Percentiles rank a stretch among this genome's conserved stretches.
Conservation (phyloP, 2,113 vertebrate species). For the Xiphorhynchus elegans region DNA sequence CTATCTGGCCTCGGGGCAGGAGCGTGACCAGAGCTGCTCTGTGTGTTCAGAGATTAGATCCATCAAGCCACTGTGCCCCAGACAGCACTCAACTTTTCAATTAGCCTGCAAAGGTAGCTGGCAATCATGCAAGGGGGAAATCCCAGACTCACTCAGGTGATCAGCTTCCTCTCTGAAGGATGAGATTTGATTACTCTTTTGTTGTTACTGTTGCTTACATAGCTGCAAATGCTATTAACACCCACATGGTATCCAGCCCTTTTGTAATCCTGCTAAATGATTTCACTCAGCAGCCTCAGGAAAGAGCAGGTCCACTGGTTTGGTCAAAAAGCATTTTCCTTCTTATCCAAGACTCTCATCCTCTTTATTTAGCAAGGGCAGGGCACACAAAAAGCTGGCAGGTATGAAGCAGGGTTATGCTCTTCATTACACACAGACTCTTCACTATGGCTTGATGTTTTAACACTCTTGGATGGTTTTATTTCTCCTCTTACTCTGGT, state of each 20-base stretch:
- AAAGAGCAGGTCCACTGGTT: background rate
- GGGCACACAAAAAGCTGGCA: background rate
- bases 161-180: background rate
- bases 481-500: background rate
- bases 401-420: background rate
- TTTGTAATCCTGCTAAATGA: background rate
- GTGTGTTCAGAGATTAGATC: background rate
- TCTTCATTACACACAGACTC: background rate
- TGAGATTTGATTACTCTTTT: background rate
- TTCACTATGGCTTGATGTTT: background rate
- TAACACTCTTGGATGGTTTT: background rate
- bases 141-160: slow-evolving; percentile 19
- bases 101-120: background rate
- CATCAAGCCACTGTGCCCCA: background rate
- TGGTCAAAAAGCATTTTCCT: background rate
- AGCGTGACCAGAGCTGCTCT: background rate
- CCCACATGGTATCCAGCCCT: background rate
- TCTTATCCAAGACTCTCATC: background rate
- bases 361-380: background rate
- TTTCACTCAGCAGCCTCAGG: background rate
- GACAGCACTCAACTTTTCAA: background rate
- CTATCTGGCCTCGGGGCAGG: background rate
- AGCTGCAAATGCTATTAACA: slow-evolving; percentile 33
- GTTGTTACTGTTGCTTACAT: slow-evolving; percentile 10
- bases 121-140: background rate